Evolutionary conservation across 2,797 vertebrate species (phyloP), one percentile per base, ranked within the genome.

Genomic region (Hozukius guyotensis): DNA sequence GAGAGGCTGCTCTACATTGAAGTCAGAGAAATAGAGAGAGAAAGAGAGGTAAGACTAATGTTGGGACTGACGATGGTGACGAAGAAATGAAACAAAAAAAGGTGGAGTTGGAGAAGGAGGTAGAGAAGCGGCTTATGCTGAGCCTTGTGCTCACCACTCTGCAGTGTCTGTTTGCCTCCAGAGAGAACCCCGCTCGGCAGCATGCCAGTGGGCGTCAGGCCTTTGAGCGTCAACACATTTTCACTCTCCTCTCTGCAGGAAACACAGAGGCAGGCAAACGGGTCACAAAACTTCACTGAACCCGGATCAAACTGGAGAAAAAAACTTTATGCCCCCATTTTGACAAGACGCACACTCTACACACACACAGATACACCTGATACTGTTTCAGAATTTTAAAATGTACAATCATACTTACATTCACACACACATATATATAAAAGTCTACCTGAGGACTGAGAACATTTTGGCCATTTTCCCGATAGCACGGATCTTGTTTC

Each of bases 401-500:
- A 67, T 13, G 46, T 18, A 31, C 16, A 64, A 13, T 27, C 16
- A 56, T 5, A n/a, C 32, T 12, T 6, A n/a, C 25, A 36, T 25
- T 24, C n/a, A 53, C 29, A 70, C 10, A 74, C 2, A 74, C n/a
- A 57, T 69, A 82, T 62, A 64, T 63, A 63, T n/a, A n/a, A n/a
- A 73, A 59, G n/a, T 57, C 27, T 91, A 97, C 96, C 96, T 96
- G 92, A 97, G 95, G 72, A 97, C 96, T 9, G 94, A 94, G 93
- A 97, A 97, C 96, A 97, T 96, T 90, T 96, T 96, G 83, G 96
- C 96, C 96, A 97, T 97, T 80, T 97, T 96, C 57, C 96, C 96
- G 6, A 97, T 96, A 31, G 96, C 96, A 24, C 96, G 95, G 79
- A 97, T 97, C 92, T 97, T 97, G 93, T 97, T 97, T 88, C 67